phyloP scores from a whole-genome alignment of 37 sponge, comb jelly and placozoan species.

The Tethya wilhelma region DNA sequence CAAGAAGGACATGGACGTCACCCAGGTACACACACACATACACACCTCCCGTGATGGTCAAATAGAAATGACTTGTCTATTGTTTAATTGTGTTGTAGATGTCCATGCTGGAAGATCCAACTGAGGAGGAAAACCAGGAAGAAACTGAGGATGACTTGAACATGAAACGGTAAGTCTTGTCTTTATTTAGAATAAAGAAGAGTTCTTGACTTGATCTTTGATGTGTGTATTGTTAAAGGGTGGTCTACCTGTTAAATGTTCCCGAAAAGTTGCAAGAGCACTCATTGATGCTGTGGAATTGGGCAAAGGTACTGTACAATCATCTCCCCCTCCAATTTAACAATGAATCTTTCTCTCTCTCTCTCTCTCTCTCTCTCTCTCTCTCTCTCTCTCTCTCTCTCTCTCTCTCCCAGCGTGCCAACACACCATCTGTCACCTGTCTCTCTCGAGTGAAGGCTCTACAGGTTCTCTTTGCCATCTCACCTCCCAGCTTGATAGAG shows the following conservation, averaged over 20 bases:
- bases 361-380: background rate
- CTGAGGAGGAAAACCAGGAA: background rate
- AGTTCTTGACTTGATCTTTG: background rate
- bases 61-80: background rate
- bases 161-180: constrained; percentile 26
- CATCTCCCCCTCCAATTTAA: background rate
- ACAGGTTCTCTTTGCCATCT: constrained; percentile 36
- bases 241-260: constrained; percentile 49
- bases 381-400: background rate
- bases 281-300: constrained; percentile 21
- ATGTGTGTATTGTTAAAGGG: constrained; percentile 20
- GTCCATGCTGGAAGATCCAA: constrained; percentile 24
- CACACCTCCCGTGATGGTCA: background rate
- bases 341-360: background rate
- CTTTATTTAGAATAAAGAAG: background rate
- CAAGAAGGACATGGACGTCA: constrained; percentile 32
- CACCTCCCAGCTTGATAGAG: constrained; percentile 14
- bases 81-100: constrained; percentile 9
- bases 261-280: constrained; percentile 37
- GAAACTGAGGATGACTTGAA: constrained; percentile 40
- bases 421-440: background rate
- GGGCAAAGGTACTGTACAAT: constrained; percentile 28
- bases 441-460: constrained; percentile 33
- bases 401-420: constrained; percentile 2
- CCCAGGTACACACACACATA: constrained; percentile 25